Evolutionary conservation across 2,113 vertebrate species (phyloP).

Genomic region (Elaphurus davidianus): DNA sequence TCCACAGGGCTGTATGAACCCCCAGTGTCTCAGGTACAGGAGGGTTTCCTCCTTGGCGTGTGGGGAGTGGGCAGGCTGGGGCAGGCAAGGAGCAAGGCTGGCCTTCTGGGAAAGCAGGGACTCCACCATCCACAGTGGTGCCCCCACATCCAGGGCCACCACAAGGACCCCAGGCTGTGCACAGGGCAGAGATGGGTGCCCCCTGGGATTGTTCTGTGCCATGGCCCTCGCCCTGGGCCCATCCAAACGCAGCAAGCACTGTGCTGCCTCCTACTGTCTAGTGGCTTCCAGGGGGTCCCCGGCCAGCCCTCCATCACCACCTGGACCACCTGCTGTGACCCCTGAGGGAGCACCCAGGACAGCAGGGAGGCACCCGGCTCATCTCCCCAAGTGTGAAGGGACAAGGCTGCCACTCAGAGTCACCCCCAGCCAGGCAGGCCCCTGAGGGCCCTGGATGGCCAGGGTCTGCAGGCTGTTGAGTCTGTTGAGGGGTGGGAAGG

Average conservation of each 20-base stretch:
- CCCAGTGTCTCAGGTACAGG: not conserved
- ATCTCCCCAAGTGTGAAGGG: not conserved
- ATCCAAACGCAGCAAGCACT: accelerated
- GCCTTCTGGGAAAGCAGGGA: not conserved
- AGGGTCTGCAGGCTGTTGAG: not conserved
- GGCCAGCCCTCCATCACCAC: not conserved
- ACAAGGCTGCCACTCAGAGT: not conserved
- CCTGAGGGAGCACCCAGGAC: too few species aligned
- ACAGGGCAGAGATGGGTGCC: not conserved
- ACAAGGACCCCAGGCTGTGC: not conserved
- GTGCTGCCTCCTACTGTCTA: not conserved
- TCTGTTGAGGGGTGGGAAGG: not conserved
- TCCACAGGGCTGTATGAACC: not conserved
- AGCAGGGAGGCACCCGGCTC: too few species aligned
- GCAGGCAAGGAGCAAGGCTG: not conserved
- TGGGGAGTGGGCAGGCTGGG: not conserved
- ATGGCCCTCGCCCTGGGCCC: not conserved
- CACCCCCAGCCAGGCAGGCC: not conserved
- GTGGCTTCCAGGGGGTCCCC: accelerated
- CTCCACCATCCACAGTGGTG: not conserved
- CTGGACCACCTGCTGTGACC: not conserved
- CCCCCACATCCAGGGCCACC: not conserved
- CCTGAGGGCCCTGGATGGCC: not conserved
- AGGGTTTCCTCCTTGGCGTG: not conserved
- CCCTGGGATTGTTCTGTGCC: not conserved